Base-by-base conservation (phyloP, 2,113 vertebrate species). In the Peucedramus taeniatus region DNA sequence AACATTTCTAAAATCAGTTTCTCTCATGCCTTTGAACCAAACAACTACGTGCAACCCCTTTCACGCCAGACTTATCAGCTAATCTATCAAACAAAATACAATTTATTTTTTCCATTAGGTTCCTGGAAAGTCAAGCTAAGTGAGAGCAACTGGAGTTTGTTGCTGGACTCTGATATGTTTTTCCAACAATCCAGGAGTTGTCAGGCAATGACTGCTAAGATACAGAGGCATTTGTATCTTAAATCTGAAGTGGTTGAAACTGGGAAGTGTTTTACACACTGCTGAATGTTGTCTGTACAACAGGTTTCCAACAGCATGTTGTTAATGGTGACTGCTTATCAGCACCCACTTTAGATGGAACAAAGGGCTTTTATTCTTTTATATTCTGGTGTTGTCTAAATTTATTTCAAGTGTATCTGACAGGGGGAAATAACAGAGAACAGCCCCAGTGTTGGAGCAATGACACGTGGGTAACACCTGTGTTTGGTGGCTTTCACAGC, bases 401-500 rank as follows among this genome's bases (percentile, higher is more conserved):
- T 77, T 35, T 44, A 60, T 68, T 75, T 27, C 20, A 45, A 40
- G 17, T 21, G 5, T 33, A 22, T 92, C 33, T 63, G 39, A 33
- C 2, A 4, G 26, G 13, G 26, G 33, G 42, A 14, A 15, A 2
- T 6, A 61, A 15, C 44, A 57, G 37, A 23, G 37, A 21, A 68
- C 0, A 2, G 28, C 3, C 30, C 6, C 40, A 31, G 37, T 26
- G 40, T 5, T 7, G 71, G 91, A 75, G 78, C 70, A 72, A 1
- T 33, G 33, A 18, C 19, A 8, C 5, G 7, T 18, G 1, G 1
- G 5, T 20, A 10, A 13, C 42, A 47, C 7, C 7, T 3, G 37
- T 11, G 27, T 61, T 74, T 64, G 28, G 2, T 30, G 79, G 78
- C 4, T 26, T 42, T 49, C 49, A 47, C 2, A 2, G 66, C 50